Base-by-base conservation (phyloP, 2,113 vertebrate genomes). In the Argyrosomus japonicus region DNA sequence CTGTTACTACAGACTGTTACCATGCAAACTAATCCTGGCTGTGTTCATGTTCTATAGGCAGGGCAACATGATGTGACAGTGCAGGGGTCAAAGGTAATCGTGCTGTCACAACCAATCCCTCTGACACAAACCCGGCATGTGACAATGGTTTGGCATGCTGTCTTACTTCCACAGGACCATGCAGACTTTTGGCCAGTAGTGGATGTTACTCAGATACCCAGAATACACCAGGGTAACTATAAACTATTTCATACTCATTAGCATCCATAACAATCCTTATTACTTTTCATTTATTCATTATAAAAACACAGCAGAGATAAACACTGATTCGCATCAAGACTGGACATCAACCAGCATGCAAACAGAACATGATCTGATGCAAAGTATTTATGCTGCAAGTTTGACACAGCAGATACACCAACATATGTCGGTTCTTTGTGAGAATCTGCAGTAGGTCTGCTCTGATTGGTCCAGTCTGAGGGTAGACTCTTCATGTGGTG, bases 51-150 rank as follows among this genome's bases (percentile, higher is more conserved):
- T 85, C 23, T 47, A 62, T 48, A 68, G 60, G 56, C 77, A 74
- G 69, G 75, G 23, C 86, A 81, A 94, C 85, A 56, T 77, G 91
- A 92, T 92, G 92, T 91, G 94, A 94, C 93, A 93, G 87, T 64
- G 83, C 68, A 60, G 79, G 80, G 93, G 93, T 92, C 91, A 93
- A 92, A 94, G 92, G 93, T 93, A 91, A 92, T 88, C 12, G 21
- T 2, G 79, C 88, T 94, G 93, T 94, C 94, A 94, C 79, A 94
- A 92, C 77, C 83, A 62, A 91, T 94, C 87, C 57, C 27, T 32
- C 79, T 77, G 85, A 90, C 70, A 61, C 71, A 78, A 83, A 75
- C 21, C 43, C 6, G n/a, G 69, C 86, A 83, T 85, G 78, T 88
- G 84, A 88, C 77, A 23, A 60, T 57, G 61, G 60, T 54, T 47